A percentile compares a stretch with the other conserved stretches of the same genome.
These are phyloP conservation scores for Brachyopa scutellaris DNA, from an alignment of 2,888 invertebrate genomes.

Conservation along the genomic window DNA sequence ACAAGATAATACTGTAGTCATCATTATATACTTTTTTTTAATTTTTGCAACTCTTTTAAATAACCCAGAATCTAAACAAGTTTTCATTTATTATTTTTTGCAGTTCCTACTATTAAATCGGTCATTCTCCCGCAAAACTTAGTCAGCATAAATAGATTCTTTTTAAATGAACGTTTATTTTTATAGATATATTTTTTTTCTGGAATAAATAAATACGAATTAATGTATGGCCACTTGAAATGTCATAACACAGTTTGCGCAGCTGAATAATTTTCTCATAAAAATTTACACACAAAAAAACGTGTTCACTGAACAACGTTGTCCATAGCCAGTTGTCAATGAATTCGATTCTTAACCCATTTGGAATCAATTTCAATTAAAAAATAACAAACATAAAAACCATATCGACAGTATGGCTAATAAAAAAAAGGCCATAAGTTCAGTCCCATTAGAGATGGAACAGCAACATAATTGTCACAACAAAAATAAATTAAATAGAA, in stretches of 20 bases:
- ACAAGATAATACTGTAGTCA: too few relatives aligned
- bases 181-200: background rate
- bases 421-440: slow-evolving; percentile 65
- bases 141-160: background rate
- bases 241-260: slow-evolving; percentile 11
- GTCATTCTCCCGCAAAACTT: background rate
- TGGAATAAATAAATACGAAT: slow-evolving; percentile 15
- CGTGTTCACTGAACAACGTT: background rate
- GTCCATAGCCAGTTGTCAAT: background rate
- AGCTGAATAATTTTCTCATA: background rate
- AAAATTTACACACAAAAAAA: background rate
- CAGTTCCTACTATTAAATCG: background rate
- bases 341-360: slow-evolving; percentile 1
- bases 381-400: too few relatives aligned
- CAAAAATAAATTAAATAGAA: slow-evolving; percentile 28
- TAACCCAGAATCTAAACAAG: too few relatives aligned
- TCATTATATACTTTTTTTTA: too few relatives aligned
- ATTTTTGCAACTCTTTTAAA: too few relatives aligned
- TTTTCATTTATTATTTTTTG: too few relatives aligned
- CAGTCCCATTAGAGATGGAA: slow-evolving; percentile 28
- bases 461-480: slow-evolving; percentile 41
- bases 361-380: slow-evolving; percentile 62
- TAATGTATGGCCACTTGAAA: slow-evolving; percentile 4
- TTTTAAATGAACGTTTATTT: background rate
- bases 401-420: slow-evolving; percentile 48